Evolutionary conservation across 2,113 vertebrate species (phyloP), one percentile per base, ranked within the genome.

Genomic region (Pseudorhombus dupliciocellatus): DNA sequence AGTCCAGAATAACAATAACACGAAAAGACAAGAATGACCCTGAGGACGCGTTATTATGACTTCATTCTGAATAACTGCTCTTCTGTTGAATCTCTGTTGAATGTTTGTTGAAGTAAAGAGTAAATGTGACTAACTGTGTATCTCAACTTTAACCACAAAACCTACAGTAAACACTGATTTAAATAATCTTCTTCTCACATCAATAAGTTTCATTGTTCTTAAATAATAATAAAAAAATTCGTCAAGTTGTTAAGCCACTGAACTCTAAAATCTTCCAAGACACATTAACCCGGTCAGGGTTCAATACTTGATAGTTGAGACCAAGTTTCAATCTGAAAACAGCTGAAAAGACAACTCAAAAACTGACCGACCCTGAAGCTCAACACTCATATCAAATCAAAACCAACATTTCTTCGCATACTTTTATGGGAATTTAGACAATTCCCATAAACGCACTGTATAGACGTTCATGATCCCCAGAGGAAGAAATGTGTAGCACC

Each of bases 291-390:
- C n/a, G 37, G 15, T 40, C n/a, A 9, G 0, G 26, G 59, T 65
- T 22, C n/a, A 37, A 37, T 37, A 11, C 34, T 37, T 4, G 18
- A 25, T 52, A 11, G 21, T 2, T 1, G 10, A 55, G 22, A 55
- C 37, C 40, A 58, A 22, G 44, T 14, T 51, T 55, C 56, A 20
- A 82, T 56, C 21, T 2, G n/a, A 75, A 68, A 75, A n/a, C 0
- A 0, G 0, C 66, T 53, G 26, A 28, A 28, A 5, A 28, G 26
- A 3, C 10, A 52, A 12, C n/a, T 52, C 50, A 52, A 22, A 18
- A 44, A 16, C 15, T 15, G 7, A 44, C 40, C 6, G 40, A 15
- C 18, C 40, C 40, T 5, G 34, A 4, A 11, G 10, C 34, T 37
- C 34, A 7, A 37, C 10, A 37, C 1, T 4, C 9, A 37, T 37